phyloP scores from a whole-genome alignment of 2,888 invertebrate genomes.

The Drosophila conformis region DNA sequence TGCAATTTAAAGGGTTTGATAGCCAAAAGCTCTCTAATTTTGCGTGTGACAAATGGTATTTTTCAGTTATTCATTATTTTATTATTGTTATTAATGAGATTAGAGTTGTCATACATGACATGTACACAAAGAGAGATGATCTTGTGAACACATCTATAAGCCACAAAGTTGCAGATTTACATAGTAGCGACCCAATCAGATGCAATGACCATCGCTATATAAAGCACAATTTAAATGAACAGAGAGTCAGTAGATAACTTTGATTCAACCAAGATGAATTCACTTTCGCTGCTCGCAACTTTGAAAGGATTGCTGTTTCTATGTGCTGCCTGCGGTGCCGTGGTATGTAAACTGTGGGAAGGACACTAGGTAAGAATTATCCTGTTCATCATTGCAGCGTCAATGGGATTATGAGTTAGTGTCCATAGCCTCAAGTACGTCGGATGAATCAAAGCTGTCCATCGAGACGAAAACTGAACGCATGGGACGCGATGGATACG shows the following conservation, averaged over 20 bases:
- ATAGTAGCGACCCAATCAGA: background rate
- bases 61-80: background rate
- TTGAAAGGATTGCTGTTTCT: background rate
- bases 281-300: background rate
- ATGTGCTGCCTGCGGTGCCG: background rate
- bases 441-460: slow-evolving; percentile 29
- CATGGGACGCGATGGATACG: slow-evolving; percentile 20
- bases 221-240: background rate
- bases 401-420: slow-evolving; percentile 34
- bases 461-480: slow-evolving; percentile 11
- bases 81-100: background rate
- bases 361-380: too few species aligned
- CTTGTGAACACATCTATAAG: background rate
- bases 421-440: background rate
- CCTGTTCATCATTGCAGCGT: slow-evolving; percentile 5
- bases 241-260: background rate
- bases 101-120: background rate
- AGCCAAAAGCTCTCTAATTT: background rate
- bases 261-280: background rate
- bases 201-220: background rate
- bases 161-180: background rate
- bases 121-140: background rate
- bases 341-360: slow-evolving; percentile 6
- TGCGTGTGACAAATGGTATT: background rate
- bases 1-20: background rate